Percentiles rank a stretch among this genome's conserved stretches.
Evolutionary conservation across 53 echinoderm and acorn worm genomes (phyloP).

Genomic region (Astropecten irregularis): DNA sequence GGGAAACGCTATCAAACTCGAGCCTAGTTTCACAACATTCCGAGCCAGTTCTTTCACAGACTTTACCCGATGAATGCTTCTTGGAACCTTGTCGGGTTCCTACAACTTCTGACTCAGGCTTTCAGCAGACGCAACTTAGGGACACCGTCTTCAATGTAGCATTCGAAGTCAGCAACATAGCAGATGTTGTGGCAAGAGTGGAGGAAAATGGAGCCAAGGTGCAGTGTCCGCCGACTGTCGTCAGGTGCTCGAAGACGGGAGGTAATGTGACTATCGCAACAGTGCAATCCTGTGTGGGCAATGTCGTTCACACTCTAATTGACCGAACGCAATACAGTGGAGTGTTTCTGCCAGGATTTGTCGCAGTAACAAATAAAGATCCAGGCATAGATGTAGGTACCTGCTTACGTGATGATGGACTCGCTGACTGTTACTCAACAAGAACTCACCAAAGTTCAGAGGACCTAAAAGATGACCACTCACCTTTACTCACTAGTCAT

Average conservation of each 20-base stretch:
- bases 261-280: conserved; percentile 72
- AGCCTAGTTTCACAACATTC: background rate
- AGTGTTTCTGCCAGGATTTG: conserved; percentile 84
- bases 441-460: background rate
- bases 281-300: conserved; percentile 87
- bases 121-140: background rate
- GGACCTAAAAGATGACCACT: background rate
- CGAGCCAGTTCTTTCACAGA: background rate
- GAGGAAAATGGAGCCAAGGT: conserved; percentile 65
- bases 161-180: conserved; percentile 78
- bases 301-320: conserved; percentile 81
- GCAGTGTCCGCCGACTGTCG: conserved; percentile 59
- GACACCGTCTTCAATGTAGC: conserved; percentile 91
- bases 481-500: conserved; percentile 24
- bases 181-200: conserved; percentile 57
- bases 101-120: no score
- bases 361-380: background rate
- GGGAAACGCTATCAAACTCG: background rate
- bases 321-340: conserved; percentile 73
- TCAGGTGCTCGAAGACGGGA: conserved; percentile 27
- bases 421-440: no score
- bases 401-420: no score
- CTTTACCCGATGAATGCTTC: conserved; percentile 31
- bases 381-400: background rate
- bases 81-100: background rate